phyloP scores from a whole-genome alignment of 2,888 invertebrate species.

The Polymixis lichenea region DNA sequence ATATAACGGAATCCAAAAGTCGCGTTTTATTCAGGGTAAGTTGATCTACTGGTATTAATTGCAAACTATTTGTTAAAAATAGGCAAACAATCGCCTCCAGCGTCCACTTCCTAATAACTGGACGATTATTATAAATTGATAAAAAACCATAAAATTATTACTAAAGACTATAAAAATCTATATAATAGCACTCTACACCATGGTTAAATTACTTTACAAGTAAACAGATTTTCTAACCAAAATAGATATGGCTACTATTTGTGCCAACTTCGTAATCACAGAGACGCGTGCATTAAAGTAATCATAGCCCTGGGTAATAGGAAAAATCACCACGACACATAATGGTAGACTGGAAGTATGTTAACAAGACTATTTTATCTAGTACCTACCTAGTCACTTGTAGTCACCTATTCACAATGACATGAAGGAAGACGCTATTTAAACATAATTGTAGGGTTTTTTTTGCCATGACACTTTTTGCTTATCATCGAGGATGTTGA shows the following conservation, averaged over 20 bases:
- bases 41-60: neutral
- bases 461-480: constrained; percentile 18
- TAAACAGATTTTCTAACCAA: neutral
- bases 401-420: neutral
- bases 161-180: neutral
- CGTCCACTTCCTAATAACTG: neutral
- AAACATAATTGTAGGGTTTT: constrained; percentile 26
- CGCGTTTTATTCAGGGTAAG: too few species aligned
- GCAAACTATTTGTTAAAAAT: neutral
- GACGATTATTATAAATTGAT: neutral
- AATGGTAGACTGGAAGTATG: constrained; percentile 12
- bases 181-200: neutral
- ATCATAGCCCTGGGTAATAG: constrained; percentile 5
- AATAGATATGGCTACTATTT: neutral
- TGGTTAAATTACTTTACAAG: neutral
- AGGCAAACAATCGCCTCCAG: neutral
- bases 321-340: neutral
- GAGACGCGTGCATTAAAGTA: neutral
- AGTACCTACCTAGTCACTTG: constrained; percentile 1
- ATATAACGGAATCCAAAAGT: too few species aligned
- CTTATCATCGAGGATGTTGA: constrained; percentile 18
- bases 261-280: neutral
- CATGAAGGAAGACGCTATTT: constrained; percentile 13
- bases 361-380: neutral
- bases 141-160: neutral